A percentile compares a stretch with the other conserved stretches of the same genome.
phyloP scores from a whole-genome alignment of 2,797 vertebrate species.

The Lemur catta region DNA sequence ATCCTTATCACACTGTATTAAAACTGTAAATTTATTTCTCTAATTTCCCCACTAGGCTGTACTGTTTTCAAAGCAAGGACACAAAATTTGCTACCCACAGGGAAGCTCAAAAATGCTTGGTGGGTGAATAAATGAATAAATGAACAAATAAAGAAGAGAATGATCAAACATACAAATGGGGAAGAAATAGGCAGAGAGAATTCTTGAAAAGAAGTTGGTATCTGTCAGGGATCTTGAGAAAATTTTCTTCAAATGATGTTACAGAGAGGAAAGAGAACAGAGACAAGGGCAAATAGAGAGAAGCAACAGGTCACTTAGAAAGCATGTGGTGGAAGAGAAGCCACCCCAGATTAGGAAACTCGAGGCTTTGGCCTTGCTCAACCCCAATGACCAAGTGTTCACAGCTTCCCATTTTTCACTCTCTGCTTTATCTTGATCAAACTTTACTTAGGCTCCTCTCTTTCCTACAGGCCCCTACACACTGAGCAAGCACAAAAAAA shows the following conservation, averaged over 20 bases:
- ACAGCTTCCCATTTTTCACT: background rate
- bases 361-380: background rate
- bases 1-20: background rate
- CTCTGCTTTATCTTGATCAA: background rate
- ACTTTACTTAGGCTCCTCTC: background rate
- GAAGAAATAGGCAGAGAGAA: background rate
- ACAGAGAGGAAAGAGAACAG: background rate
- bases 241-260: background rate
- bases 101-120: background rate
- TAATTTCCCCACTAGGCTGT: background rate
- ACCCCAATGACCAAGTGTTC: background rate
- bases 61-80: background rate
- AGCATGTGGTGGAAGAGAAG: background rate
- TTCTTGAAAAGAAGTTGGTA: background rate
- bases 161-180: background rate
- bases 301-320: accelerated
- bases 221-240: background rate
- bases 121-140: background rate
- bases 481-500: background rate
- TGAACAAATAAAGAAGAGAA: background rate
- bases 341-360: background rate
- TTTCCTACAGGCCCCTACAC: background rate
- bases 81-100: background rate
- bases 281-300: background rate
- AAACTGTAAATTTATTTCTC: background rate